Percentiles rank a stretch among this genome's conserved stretches.
phyloP scores from a whole-genome alignment of 2,113 vertebrate genomes.

The Motacilla tschutschensis region DNA sequence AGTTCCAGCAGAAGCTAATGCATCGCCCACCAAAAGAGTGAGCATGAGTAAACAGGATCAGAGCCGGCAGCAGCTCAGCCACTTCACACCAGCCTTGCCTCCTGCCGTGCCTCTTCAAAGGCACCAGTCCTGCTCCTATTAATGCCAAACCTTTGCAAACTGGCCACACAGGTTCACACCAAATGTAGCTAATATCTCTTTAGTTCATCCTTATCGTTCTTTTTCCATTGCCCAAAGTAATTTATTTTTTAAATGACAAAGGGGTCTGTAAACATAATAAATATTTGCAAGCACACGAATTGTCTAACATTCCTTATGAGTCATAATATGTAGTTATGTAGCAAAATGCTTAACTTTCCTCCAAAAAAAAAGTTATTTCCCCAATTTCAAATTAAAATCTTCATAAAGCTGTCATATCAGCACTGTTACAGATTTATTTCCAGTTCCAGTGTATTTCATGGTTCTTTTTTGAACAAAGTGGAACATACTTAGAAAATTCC shows the following conservation, averaged over 20 bases:
- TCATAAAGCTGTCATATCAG: neutral
- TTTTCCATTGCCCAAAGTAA: neutral
- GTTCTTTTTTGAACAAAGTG: neutral
- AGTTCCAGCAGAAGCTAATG: neutral
- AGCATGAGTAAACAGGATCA: fast-evolving
- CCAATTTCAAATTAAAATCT: neutral
- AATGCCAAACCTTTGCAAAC: neutral
- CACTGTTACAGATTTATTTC: neutral
- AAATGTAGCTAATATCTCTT: neutral
- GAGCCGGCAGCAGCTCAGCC: fast-evolving
- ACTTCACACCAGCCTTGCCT: neutral
- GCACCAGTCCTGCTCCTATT: neutral
- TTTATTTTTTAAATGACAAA: neutral
- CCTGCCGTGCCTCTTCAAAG: neutral
- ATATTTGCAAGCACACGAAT: neutral
- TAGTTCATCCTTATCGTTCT: neutral
- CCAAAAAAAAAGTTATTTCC: neutral
- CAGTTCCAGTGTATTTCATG: neutral
- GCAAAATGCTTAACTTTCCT: neutral
- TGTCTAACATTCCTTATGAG: neutral
- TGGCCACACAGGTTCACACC: neutral
- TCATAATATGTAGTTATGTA: neutral
- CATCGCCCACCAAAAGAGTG: fast-evolving
- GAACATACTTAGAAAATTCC: neutral
- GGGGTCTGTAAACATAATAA: neutral